Conservation (phyloP, 2,113 vertebrate species). For the Leptobrachium leishanense region DNA sequence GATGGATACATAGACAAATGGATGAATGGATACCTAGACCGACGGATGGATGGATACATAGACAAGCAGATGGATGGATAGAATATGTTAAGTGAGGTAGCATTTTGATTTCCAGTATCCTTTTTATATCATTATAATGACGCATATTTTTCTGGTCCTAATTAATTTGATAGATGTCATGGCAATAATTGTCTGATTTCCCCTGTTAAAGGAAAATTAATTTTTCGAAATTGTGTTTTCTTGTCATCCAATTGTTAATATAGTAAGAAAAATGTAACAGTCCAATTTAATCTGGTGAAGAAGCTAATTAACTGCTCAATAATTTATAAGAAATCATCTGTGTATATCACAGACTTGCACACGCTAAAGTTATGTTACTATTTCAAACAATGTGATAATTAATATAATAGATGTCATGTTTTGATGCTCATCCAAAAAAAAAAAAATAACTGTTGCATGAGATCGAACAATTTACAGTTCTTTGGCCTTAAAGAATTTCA, state of each 20-base stretch:
- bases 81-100: too few species aligned
- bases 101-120: background rate
- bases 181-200: background rate
- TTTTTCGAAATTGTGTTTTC: conserved; percentile 3
- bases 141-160: conserved; percentile 18
- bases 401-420: conserved; percentile 34
- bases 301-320: conserved; percentile 41
- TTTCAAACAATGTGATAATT: conserved; percentile 46
- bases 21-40: too few species aligned
- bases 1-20: too few species aligned
- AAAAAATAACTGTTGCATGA: too few species aligned
- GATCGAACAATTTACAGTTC: too few species aligned
- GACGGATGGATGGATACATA: too few species aligned
- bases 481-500: too few species aligned
- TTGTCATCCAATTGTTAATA: conserved; percentile 30
- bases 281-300: conserved; percentile 15
- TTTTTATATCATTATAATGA: background rate
- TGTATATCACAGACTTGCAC: conserved; percentile 20
- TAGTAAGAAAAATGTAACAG: conserved; percentile 37
- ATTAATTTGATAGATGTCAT: conserved; percentile 7
- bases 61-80: too few species aligned
- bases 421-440: conserved; percentile 20
- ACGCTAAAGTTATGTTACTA: conserved; percentile 36
- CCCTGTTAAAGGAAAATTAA: conserved; percentile 11
- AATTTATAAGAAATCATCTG: conserved; percentile 44